A percentile compares a stretch with the other conserved stretches of the same genome.
These are phyloP conservation scores for Drosophila lowei DNA, from an alignment of 1,140 invertebrate species.

Conservation along the genomic window DNA sequence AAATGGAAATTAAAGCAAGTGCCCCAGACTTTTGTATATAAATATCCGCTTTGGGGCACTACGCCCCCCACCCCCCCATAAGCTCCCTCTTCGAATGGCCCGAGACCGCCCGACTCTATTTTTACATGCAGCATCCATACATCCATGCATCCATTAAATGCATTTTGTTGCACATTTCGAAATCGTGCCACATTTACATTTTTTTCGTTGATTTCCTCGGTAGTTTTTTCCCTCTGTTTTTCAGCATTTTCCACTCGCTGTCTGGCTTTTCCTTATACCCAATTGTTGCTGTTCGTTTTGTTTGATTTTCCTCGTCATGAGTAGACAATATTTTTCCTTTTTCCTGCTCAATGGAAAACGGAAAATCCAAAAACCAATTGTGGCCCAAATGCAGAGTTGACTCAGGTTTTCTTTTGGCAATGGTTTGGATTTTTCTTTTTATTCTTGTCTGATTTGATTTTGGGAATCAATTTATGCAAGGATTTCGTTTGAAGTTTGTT, in stretches of 20 bases:
- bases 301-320: slow-evolving; percentile 54
- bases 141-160: slow-evolving; percentile 62
- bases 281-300: slow-evolving; percentile 57
- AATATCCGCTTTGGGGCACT: slow-evolving; percentile 44
- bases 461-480: too few relatives aligned
- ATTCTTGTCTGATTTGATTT: slow-evolving; percentile 22
- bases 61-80: slow-evolving; percentile 33
- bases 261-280: slow-evolving; percentile 40
- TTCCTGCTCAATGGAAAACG: slow-evolving; percentile 14
- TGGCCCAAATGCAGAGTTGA: slow-evolving; percentile 27
- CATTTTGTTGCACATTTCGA: slow-evolving; percentile 77
- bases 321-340: slow-evolving; percentile 63
- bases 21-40: slow-evolving; percentile 57
- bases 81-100: slow-evolving; percentile 30
- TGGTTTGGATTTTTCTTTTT: slow-evolving; percentile 48
- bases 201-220: slow-evolving; percentile 57
- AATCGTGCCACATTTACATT: slow-evolving; percentile 77
- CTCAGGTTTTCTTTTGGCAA: slow-evolving; percentile 39
- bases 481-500: slow-evolving; percentile 32
- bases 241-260: slow-evolving; percentile 45
- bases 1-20: slow-evolving; percentile 67
- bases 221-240: slow-evolving; percentile 19
- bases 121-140: slow-evolving; percentile 50
- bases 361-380: slow-evolving; percentile 40
- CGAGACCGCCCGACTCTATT: slow-evolving; percentile 40